phyloP scores from a whole-genome alignment of 2,888 invertebrate species.

The Caenorhabditis auriculariae region DNA sequence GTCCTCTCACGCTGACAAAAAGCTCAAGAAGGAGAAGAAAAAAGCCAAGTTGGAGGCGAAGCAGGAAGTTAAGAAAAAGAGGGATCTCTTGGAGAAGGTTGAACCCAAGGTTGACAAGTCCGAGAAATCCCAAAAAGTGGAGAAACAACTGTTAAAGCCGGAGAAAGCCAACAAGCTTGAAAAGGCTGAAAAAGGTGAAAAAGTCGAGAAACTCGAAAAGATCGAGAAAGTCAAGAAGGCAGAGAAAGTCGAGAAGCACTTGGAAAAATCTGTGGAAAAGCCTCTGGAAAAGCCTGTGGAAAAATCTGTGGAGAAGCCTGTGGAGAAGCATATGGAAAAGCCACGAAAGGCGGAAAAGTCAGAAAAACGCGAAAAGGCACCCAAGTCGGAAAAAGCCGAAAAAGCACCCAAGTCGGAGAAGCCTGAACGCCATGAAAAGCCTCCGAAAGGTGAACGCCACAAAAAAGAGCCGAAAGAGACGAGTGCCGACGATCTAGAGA shows the following conservation, averaged over 20 bases:
- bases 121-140: conserved; percentile 7
- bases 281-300: conserved; percentile 7
- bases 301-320: conserved; percentile 5
- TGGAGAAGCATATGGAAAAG: conserved; percentile 6
- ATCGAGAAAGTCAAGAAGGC: conserved; percentile 11
- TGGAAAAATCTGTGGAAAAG: not conserved
- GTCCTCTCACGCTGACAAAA: not conserved
- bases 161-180: too few relatives aligned
- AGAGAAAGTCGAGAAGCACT: conserved; percentile 5
- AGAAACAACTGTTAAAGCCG: conserved; percentile 11
- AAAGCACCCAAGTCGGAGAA: conserved; percentile 1
- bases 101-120: too few relatives aligned
- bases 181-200: not conserved
- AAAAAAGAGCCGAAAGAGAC: not conserved
- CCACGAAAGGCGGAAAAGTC: not conserved
- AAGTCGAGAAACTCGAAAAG: not conserved
- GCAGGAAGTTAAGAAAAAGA: not conserved
- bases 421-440: not conserved
- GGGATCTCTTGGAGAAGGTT: not conserved
- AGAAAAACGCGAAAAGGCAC: not conserved
- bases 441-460: not conserved
- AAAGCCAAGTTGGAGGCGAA: not conserved
- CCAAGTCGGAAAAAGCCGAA: not conserved
- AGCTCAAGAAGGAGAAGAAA: too few relatives aligned
- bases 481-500: not conserved